phyloP scores from a whole-genome alignment of 2,113 vertebrate species.

The Dicrurus megarhynchus region DNA sequence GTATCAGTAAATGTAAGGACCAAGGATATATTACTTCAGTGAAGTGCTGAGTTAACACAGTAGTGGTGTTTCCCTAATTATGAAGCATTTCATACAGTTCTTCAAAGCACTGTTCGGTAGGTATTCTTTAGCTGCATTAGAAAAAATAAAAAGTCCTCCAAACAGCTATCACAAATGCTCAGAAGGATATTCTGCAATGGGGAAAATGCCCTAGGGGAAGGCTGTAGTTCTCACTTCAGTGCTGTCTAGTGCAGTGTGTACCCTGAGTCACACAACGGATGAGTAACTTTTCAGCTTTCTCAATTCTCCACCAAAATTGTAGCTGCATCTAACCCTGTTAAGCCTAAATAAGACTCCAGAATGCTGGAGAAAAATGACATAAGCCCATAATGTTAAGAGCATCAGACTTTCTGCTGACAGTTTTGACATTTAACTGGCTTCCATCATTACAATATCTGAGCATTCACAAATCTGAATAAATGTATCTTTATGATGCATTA shows the following conservation, averaged over 20 bases:
- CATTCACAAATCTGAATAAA: neutral
- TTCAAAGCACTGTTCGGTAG: neutral
- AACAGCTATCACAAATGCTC: neutral
- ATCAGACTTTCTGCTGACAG: neutral
- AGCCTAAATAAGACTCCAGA: neutral
- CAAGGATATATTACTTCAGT: neutral
- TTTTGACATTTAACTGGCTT: neutral
- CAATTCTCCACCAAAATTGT: neutral
- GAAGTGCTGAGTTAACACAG: neutral
- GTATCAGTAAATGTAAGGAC: neutral
- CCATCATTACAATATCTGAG: neutral
- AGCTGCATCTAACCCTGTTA: neutral
- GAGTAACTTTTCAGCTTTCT: neutral
- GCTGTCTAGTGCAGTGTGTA: neutral
- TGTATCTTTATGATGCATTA: neutral
- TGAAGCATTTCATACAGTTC: neutral
- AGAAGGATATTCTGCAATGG: neutral
- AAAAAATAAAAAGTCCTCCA: neutral
- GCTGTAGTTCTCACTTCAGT: neutral
- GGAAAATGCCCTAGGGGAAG: neutral
- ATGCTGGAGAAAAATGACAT: neutral
- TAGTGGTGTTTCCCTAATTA: neutral
- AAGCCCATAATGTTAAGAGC: neutral
- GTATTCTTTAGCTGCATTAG: neutral
- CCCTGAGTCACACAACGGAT: neutral